Base-by-base conservation (phyloP, 2,113 vertebrate species). In the Mystacornis crossleyi region DNA sequence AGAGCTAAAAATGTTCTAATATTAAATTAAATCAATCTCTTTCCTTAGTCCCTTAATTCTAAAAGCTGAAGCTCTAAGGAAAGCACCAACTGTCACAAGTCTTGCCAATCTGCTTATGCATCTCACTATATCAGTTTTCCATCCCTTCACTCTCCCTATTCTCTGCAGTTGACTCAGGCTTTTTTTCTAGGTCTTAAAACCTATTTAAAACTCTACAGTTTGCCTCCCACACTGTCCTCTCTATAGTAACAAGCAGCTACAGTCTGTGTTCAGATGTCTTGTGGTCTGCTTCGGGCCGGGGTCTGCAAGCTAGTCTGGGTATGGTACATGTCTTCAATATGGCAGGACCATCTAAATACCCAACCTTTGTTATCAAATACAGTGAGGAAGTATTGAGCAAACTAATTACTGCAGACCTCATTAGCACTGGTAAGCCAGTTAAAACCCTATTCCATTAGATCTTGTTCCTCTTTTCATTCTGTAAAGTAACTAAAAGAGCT, bases 101-200 rank as follows among this genome's bases (percentile, higher is more conserved):
- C 72, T 95, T 95, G 72, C 74, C 94, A 92, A 58, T 91, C 91
- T 93, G 69, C 69, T 96, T 93, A 55, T 93, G 86, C 60, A 74
- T 86, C 57, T 95, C 83, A 47, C 86, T 61, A 1, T 79, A 85
- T 95, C 84, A 71, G 86, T 94, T 95, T 96, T 95, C 65, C 50
- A 95, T 93, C 74, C 33, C 80, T 95, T 86, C 83, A 24, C 61
- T 91, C 57, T 96, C 65, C 48, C 42, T 94, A 11, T 93, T 95
- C 91, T 94, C 86, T 95, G 94, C 83, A 87, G 91, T 96, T 97
- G 95, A 96, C 93, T 97, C 96, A 93, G 89, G 91, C 36, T 92
- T 96, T 96, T 92, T 96, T 97, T 84, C 93, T 89, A 87, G 83
- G 81, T 95, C 94, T 95, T 67, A 69, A 91, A 82, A 45, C 73